phyloP scores from a whole-genome alignment of 35 echinoderm and acorn worm species.

The Stichopus chloronotus region DNA sequence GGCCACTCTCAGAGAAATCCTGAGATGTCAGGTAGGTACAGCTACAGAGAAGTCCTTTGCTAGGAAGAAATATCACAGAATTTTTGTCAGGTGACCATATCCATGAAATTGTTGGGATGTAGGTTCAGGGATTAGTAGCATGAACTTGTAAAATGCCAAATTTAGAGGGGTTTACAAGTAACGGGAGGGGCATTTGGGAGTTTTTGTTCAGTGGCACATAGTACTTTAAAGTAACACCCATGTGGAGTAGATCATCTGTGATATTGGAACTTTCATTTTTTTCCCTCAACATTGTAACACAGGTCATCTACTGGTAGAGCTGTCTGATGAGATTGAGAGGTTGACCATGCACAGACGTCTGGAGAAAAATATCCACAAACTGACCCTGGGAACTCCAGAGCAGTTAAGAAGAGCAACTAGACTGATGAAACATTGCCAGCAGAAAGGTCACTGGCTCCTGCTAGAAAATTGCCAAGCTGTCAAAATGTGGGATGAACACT shows the following conservation, averaged over 20 bases:
- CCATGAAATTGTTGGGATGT: no score
- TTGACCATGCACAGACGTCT: conserved; percentile 9
- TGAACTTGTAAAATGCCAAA: no score
- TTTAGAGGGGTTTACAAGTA: no score
- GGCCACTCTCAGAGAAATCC: background rate
- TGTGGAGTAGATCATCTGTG: no score
- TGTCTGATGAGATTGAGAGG: conserved; percentile 40
- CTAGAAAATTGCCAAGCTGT: conserved; percentile 86
- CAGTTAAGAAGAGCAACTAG: conserved; percentile 60
- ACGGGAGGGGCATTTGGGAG: no score
- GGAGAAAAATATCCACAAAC: conserved; percentile 52
- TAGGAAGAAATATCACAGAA: no score
- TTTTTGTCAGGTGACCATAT: no score
- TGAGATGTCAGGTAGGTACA: background rate
- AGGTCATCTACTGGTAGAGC: conserved; percentile 66
- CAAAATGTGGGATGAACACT: conserved; percentile 55
- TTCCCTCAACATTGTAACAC: background rate
- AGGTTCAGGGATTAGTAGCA: no score
- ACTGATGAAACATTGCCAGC: conserved; percentile 67
- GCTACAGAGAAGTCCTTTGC: no score
- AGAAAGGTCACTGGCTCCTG: conserved; percentile 78
- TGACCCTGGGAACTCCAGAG: conserved; percentile 72
- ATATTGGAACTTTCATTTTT: background rate
- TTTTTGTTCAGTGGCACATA: no score
- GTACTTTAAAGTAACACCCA: no score